Conservation (phyloP, 2,888 invertebrate species). For the Norana najaformis region DNA sequence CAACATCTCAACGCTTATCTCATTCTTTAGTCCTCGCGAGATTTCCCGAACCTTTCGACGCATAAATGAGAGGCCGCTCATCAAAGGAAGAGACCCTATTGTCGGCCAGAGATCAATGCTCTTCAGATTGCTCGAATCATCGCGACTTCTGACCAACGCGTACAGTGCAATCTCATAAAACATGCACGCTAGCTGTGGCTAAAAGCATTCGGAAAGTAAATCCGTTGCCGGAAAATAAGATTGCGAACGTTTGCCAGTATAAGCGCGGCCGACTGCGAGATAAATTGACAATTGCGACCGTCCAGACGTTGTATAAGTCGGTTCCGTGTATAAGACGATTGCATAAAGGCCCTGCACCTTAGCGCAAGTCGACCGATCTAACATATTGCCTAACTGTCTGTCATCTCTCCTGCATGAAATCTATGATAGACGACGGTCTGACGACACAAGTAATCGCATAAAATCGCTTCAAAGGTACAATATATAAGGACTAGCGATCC, state of each 20-base stretch:
- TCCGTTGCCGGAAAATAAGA: background rate
- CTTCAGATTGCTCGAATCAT: background rate
- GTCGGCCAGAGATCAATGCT: background rate
- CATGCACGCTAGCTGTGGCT: background rate
- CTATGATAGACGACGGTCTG: background rate
- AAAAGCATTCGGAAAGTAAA: background rate
- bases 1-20: background rate
- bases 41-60: background rate
- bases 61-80: background rate
- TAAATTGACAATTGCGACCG: background rate
- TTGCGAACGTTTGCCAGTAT: background rate
- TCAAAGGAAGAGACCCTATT: background rate
- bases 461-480: background rate
- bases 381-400: constrained; percentile 5
- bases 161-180: background rate
- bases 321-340: background rate
- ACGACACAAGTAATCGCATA: background rate
- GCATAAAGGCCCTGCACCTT: background rate
- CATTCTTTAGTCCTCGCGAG: background rate
- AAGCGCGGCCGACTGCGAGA: background rate
- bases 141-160: constrained; percentile 13
- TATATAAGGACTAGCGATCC: background rate
- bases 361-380: background rate
- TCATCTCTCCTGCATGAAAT: background rate
- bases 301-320: background rate